These are phyloP conservation scores for Lepas anatifera DNA, from an alignment of 2,888 invertebrate species.

Conservation along the genomic window DNA sequence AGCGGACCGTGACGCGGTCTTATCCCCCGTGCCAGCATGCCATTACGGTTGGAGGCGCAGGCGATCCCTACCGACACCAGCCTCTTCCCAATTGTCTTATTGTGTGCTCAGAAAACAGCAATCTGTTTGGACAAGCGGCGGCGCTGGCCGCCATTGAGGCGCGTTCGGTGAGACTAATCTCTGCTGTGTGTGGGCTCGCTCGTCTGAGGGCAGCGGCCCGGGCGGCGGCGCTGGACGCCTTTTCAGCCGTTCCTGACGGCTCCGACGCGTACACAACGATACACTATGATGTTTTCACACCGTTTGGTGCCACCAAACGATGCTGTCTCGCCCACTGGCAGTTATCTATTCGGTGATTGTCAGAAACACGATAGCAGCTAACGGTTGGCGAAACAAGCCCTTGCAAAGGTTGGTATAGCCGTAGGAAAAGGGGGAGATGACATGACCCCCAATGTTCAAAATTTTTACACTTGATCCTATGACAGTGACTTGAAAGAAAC, in stretches of 20 bases:
- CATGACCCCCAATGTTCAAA: too few species aligned
- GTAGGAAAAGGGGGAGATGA: too few species aligned
- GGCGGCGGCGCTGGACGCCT: background rate
- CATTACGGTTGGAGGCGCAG: background rate
- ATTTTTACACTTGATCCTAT: too few species aligned
- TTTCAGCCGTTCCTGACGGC: background rate
- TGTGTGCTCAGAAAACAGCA: constrained; percentile 4
- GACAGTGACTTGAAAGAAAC: too few species aligned
- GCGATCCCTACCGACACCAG: background rate
- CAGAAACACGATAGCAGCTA: too few species aligned
- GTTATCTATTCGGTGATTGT: too few species aligned
- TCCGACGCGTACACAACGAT: background rate
- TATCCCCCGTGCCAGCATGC: background rate
- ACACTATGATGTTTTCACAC: background rate
- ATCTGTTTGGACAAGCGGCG: constrained; percentile 5
- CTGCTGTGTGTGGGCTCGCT: background rate
- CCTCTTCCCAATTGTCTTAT: background rate
- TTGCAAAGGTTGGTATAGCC: too few species aligned
- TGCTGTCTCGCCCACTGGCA: too few species aligned
- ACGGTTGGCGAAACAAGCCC: too few species aligned
- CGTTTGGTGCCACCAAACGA: too few species aligned
- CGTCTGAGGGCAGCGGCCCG: background rate
- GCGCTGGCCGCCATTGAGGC: background rate
- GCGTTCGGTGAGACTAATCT: background rate
- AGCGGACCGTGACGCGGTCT: too few species aligned